Conservation (phyloP, 2,888 invertebrate genomes). For the Drosophila nr. medialis region DNA sequence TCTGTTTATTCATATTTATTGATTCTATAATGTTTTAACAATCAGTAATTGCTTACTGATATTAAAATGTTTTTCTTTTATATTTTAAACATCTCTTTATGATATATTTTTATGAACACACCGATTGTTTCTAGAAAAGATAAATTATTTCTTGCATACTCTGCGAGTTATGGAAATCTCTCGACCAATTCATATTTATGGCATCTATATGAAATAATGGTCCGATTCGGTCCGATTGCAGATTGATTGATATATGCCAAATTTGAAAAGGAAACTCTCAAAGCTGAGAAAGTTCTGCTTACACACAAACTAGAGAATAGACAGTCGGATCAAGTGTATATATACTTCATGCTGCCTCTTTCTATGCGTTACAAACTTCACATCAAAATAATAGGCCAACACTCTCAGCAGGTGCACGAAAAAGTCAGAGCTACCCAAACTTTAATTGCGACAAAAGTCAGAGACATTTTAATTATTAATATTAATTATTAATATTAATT, state of each 20-base stretch:
- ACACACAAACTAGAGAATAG: neutral
- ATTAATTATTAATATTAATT: slow-evolving; percentile 19
- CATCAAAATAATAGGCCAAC: neutral
- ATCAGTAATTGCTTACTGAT: neutral
- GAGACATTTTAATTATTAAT: neutral
- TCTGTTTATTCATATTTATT: too few species aligned
- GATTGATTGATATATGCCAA: neutral
- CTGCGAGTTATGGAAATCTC: too few species aligned
- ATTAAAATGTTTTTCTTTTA: too few species aligned
- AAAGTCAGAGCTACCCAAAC: too few species aligned
- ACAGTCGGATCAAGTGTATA: neutral
- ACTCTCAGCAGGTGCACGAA: neutral
- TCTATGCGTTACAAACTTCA: neutral
- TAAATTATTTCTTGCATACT: too few species aligned
- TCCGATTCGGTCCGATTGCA: neutral
- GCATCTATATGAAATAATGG: neutral
- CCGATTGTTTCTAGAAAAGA: neutral
- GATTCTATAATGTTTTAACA: too few species aligned
- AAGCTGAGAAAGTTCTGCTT: neutral
- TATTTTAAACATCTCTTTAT: too few species aligned
- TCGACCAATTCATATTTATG: too few species aligned
- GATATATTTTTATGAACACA: too few species aligned
- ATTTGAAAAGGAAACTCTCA: neutral
- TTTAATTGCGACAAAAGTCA: slow-evolving; percentile 4
- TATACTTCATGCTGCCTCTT: neutral